Evolutionary conservation across 2,797 vertebrate genomes (phyloP), one percentile per base, ranked within the genome.

Genomic region (Rhabdophis nuchalis): DNA sequence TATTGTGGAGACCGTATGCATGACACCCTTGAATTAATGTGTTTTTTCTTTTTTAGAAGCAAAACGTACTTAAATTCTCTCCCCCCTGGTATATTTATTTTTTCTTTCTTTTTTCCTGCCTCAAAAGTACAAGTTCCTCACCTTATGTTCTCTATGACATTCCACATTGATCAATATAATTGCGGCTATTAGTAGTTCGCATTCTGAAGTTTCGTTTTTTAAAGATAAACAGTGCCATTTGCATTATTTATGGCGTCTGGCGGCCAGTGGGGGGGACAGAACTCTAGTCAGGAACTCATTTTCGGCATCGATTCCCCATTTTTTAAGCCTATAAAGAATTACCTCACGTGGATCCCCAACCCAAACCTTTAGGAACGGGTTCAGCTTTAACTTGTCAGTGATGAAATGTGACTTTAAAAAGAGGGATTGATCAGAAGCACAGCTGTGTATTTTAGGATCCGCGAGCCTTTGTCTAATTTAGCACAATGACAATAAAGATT

Each of bases 141-240:
- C 32, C 93, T 96, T 96, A 93, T 94, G 91, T 93, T 93, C 91
- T 94, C 94, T 93, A 90, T 93, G 94, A 95, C 95, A 93, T 92
- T 95, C 89, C 89, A 92, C n/a, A 94, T 96, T 88, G 94, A 94
- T 94, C 95, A 95, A 93, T 94, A 95, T 57, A 95, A 95, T 68
- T 32, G 29, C 3, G 91, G 82, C 89, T 94, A 96, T 97, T 95
- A 96, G 92, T 91, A 94, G 92, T 94, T 95, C 41, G 5, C 94
- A 94, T 95, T 93, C 86, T 91, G 94, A 93, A 91, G 87, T 95
- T 95, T 93, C 94, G 64, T 95, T 91, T 93, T 93, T 97, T 93
- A 94, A 95, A 96, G 96, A 95, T 93, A 92, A 96, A 93, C 93
- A 25, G 92, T 96, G 94, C 88, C 93, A 88, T 94, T 82, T 72